Evolutionary conservation across 1,140 invertebrate species (phyloP).

Genomic region (Oryzaephilus surinamensis): DNA sequence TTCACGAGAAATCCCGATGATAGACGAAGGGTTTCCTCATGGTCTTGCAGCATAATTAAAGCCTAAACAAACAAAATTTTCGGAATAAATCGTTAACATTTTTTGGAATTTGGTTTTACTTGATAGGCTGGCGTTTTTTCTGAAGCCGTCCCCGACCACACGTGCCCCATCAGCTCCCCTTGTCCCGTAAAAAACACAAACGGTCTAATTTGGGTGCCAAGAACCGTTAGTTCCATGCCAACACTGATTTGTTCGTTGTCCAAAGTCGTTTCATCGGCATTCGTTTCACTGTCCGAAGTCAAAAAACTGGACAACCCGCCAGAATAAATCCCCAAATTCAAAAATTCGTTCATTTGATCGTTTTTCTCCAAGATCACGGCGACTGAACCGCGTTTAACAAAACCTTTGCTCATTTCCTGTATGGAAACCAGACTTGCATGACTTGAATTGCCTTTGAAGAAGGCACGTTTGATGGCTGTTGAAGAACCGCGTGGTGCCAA

Average conservation of each 20-base stretch:
- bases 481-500: slow-evolving; percentile 57
- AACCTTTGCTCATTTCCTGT: slow-evolving; percentile 62
- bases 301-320: slow-evolving; percentile 61
- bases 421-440: slow-evolving; percentile 62
- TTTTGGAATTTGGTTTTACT: no score
- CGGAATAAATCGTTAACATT: no score
- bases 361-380: slow-evolving; percentile 13
- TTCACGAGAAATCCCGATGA: slow-evolving; percentile 65
- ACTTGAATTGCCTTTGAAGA: slow-evolving; percentile 45
- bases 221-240: slow-evolving; percentile 71
- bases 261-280: slow-evolving; percentile 33
- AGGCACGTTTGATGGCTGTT: slow-evolving; percentile 54
- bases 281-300: slow-evolving; percentile 45
- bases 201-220: slow-evolving; percentile 68
- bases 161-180: slow-evolving; percentile 78
- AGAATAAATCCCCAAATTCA: slow-evolving; percentile 63
- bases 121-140: slow-evolving; percentile 75
- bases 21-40: slow-evolving; percentile 56
- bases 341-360: slow-evolving; percentile 1
- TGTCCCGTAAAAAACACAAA: slow-evolving; percentile 79
- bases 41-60: slow-evolving; percentile 62
- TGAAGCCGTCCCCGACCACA: slow-evolving; percentile 76
- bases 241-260: slow-evolving; percentile 58
- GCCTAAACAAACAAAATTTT: no score
- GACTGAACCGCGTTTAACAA: slow-evolving; percentile 63